These are phyloP conservation scores for Pterois miles DNA, from an alignment of 2,797 vertebrate species.

Conservation along the genomic window DNA sequence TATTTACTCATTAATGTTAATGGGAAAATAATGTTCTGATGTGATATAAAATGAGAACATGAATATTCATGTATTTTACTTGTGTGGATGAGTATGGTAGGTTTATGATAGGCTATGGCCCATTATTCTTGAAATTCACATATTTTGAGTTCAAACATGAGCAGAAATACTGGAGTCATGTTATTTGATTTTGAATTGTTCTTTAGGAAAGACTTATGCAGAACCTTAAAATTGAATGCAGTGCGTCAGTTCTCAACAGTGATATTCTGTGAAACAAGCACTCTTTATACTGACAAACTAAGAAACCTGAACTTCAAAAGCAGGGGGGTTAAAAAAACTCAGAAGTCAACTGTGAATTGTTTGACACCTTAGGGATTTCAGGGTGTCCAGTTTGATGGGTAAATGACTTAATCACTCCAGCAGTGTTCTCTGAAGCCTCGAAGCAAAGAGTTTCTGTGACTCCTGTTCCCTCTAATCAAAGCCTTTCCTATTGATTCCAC, in stretches of 20 bases:
- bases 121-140: background rate
- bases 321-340: background rate
- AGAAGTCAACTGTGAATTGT: conserved; percentile 30
- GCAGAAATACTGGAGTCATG: background rate
- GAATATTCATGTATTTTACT: too few relatives aligned
- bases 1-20: background rate
- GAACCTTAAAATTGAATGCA: background rate
- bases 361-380: conserved; percentile 67
- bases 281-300: conserved; percentile 12
- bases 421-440: conserved; percentile 63
- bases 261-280: conserved; percentile 22
- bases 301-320: conserved; percentile 73
- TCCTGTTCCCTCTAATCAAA: conserved; percentile 64
- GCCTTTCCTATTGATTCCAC: conserved; percentile 63
- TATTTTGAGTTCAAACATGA: background rate
- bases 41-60: background rate
- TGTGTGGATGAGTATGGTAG: background rate
- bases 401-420: conserved; percentile 80
- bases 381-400: conserved; percentile 78
- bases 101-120: background rate
- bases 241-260: background rate
- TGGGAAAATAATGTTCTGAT: background rate
- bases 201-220: background rate
- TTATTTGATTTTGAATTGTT: background rate
- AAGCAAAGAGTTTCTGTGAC: conserved; percentile 52